These are phyloP conservation scores for Mus spretus DNA, from an alignment of 2,797 vertebrate genomes.

Conservation along the genomic window DNA sequence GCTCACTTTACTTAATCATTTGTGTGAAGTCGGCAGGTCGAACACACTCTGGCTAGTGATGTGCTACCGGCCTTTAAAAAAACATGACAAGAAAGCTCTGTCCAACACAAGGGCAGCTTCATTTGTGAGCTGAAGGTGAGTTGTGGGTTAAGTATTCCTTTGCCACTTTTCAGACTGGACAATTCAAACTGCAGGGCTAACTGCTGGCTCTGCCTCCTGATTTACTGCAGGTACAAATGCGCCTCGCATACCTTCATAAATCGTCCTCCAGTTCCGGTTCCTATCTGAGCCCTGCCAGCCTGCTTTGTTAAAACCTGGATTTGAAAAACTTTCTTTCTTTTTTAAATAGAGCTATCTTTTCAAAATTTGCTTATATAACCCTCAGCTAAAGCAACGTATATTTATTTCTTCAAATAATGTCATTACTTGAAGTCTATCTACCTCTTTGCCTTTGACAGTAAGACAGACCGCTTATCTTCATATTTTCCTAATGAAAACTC, in stretches of 20 bases:
- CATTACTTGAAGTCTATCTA: slow-evolving; percentile 82
- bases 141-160: slow-evolving; percentile 81
- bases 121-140: slow-evolving; percentile 77
- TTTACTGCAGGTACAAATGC: slow-evolving; percentile 82
- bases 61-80: slow-evolving; percentile 15
- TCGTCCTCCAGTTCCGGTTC: slow-evolving; percentile 72
- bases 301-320: slow-evolving; percentile 61
- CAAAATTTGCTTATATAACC: slow-evolving; percentile 77
- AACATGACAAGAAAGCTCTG: slow-evolving; percentile 27
- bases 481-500: slow-evolving; percentile 91
- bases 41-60: background rate
- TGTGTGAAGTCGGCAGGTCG: background rate
- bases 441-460: slow-evolving; percentile 87
- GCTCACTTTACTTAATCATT: background rate
- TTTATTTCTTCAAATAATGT: slow-evolving; percentile 86
- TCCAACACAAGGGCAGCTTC: slow-evolving; percentile 62
- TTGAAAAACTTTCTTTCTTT: slow-evolving; percentile 31
- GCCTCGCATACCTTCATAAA: slow-evolving; percentile 84
- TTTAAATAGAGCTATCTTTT: slow-evolving; percentile 71
- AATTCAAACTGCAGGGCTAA: slow-evolving; percentile 79
- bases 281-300: slow-evolving; percentile 64
- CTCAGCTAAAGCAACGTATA: slow-evolving; percentile 80
- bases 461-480: slow-evolving; percentile 88
- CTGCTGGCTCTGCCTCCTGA: slow-evolving; percentile 83
- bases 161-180: slow-evolving; percentile 78